Base-by-base conservation (phyloP, 2,113 vertebrate species). In the Coracopsis vasa region DNA sequence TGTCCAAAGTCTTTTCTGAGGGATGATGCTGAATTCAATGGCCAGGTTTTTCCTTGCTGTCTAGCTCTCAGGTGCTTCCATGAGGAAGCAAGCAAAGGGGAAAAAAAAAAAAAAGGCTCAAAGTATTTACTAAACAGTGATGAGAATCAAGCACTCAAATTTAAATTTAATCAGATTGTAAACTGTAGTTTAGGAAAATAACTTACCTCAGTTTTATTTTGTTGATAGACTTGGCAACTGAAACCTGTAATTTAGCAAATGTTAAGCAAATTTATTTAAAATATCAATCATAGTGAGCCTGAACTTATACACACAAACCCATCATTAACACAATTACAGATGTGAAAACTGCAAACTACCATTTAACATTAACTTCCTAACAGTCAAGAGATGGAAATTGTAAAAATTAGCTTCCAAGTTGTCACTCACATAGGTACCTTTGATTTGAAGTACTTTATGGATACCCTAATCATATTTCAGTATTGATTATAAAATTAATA, bases 251-350 rank as follows among this genome's bases (percentile, higher is more conserved):
- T 95, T 95, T 87, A 85, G 35, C 1, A 1, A 84, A 64, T n/a
- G 16, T 31, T 51, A 72, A 89, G 89, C 16, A 72, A 72, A 82
- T 91, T 56, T 81, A 29, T 96, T 87, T 92, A 69, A 74, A 91
- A 44, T 65, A 90, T 81, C 70, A 90, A 14, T 89, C 83, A 47
- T n/a, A 39, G 13, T 66, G 74, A 67, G 35, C 44, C 51, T 78
- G 80, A 95, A 75, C 33, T 90, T 95, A 44, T 5, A 78, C 39
- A 51, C 13, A n/a, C 47, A 87, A 95, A 54, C 39, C 80, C 31
- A 64, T 94, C 33, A 71, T 94, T 87, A 96, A 56, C 61, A 87
- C 62, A 91, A 80, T 91, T 89, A 81, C 16, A 82, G 66, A 48
- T 56, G 24, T 72, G 35, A 88, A 92, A 96, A 81, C 51, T 44